Evolutionary conservation across 2,113 vertebrate genomes (phyloP).

Genomic region (Erpornis zantholeuca): DNA sequence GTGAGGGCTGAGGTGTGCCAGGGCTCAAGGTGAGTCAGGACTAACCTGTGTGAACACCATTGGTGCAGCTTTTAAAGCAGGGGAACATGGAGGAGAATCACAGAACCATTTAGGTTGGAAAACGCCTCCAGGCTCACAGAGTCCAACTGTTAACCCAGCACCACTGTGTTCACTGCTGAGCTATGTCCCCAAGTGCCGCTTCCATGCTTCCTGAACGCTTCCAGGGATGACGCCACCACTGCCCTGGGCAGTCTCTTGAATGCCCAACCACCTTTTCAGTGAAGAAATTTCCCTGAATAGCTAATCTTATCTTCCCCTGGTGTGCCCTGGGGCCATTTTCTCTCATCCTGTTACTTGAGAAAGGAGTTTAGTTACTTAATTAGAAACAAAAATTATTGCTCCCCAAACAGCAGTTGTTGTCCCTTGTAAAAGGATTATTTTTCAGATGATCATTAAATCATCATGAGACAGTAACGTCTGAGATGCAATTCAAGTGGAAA

Average conservation of each 20-base stretch:
- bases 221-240: background rate
- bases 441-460: background rate
- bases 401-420: background rate
- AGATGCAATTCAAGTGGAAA: background rate
- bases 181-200: background rate
- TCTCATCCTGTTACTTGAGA: background rate
- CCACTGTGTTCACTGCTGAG: background rate
- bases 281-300: background rate
- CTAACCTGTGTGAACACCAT: background rate
- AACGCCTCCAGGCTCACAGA: background rate
- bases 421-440: background rate
- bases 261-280: background rate
- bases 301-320: background rate
- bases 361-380: background rate
- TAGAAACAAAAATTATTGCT: background rate
- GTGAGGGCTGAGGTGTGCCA: background rate
- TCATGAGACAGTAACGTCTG: background rate
- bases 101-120: background rate
- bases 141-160: background rate
- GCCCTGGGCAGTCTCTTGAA: background rate
- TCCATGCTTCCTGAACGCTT: rapidly evolving
- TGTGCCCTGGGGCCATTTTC: background rate
- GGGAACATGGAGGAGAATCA: background rate
- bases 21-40: background rate
- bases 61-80: background rate